phyloP scores from a whole-genome alignment of 2,888 invertebrate genomes.

The Clostera curtula region DNA sequence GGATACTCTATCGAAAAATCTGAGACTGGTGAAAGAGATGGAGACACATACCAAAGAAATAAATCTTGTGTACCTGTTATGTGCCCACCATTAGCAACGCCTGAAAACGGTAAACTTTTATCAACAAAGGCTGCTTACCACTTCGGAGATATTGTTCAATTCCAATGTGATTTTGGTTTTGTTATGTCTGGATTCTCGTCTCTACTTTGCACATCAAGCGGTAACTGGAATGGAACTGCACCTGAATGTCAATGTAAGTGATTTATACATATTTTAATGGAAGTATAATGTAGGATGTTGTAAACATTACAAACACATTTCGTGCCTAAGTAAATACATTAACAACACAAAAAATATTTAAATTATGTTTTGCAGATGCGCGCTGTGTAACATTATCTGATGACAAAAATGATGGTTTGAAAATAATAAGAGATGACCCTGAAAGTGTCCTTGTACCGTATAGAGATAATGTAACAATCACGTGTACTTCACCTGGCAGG shows the following conservation, averaged over 20 bases:
- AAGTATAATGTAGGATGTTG: neutral
- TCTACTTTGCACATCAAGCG: constrained; percentile 90
- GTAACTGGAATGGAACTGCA: constrained; percentile 94
- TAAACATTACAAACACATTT: neutral
- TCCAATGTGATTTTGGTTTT: constrained; percentile 96
- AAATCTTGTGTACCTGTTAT: constrained; percentile 96
- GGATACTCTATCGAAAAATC: constrained; percentile 86
- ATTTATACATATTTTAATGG: too few species aligned
- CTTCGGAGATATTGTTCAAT: constrained; percentile 91
- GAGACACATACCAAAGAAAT: constrained; percentile 91
- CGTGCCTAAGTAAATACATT: neutral
- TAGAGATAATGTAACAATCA: constrained; percentile 91
- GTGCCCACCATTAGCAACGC: constrained; percentile 85
- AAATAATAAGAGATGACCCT: constrained; percentile 84
- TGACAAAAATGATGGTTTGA: constrained; percentile 89
- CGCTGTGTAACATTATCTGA: constrained; percentile 93
- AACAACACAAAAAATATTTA: neutral
- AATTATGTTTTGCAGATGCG: constrained; percentile 78
- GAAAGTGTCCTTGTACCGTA: constrained; percentile 91
- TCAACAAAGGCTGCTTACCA: constrained; percentile 89
- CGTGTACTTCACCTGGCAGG: constrained; percentile 85
- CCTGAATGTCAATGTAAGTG: constrained; percentile 94
- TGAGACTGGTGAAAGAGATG: constrained; percentile 91
- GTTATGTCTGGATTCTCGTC: constrained; percentile 92
- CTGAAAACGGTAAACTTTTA: constrained; percentile 89